These are phyloP conservation scores for Turritopsis rubra DNA, from an alignment of 30 jellyfish, hydroid and myxozoan genomes.

Conservation along the genomic window DNA sequence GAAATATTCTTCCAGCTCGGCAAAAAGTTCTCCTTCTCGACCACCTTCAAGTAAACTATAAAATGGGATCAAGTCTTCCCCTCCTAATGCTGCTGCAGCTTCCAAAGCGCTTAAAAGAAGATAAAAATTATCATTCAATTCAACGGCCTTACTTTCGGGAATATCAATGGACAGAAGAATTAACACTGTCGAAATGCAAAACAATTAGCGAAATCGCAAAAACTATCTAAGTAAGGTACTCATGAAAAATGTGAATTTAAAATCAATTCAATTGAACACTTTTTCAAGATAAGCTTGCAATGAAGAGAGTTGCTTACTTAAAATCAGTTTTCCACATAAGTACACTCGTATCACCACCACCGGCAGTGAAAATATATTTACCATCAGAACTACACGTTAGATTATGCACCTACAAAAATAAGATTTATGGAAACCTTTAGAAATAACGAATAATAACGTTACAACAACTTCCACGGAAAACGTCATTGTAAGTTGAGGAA, in stretches of 20 bases:
- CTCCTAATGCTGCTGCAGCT: slow-evolving; percentile 69
- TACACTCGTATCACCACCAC: slow-evolving; percentile 80
- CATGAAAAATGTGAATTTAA: no score
- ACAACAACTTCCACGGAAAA: neutral
- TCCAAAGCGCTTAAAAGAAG: slow-evolving; percentile 58
- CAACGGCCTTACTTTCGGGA: no score
- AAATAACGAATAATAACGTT: neutral
- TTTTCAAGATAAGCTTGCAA: neutral
- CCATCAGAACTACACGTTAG: slow-evolving; percentile 72
- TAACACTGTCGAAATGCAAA: neutral
- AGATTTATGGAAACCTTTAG: no score
- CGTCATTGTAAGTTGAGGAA: neutral
- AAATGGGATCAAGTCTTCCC: slow-evolving; percentile 72
- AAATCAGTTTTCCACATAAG: slow-evolving; percentile 73
- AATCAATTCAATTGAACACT: neutral
- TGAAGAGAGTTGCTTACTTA: slow-evolving; percentile 30
- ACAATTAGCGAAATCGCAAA: no score
- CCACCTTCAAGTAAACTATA: slow-evolving; percentile 81
- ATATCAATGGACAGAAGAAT: neutral
- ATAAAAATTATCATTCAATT: neutral
- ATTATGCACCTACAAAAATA: slow-evolving; percentile 48
- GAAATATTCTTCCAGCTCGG: slow-evolving; percentile 84
- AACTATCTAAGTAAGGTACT: no score
- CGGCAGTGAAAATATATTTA: slow-evolving; percentile 67
- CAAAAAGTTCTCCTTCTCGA: slow-evolving; percentile 73